Percentiles rank a stretch among this genome's conserved stretches.
Conservation (phyloP, 2,797 vertebrate species). For the Sebastes dallii region DNA sequence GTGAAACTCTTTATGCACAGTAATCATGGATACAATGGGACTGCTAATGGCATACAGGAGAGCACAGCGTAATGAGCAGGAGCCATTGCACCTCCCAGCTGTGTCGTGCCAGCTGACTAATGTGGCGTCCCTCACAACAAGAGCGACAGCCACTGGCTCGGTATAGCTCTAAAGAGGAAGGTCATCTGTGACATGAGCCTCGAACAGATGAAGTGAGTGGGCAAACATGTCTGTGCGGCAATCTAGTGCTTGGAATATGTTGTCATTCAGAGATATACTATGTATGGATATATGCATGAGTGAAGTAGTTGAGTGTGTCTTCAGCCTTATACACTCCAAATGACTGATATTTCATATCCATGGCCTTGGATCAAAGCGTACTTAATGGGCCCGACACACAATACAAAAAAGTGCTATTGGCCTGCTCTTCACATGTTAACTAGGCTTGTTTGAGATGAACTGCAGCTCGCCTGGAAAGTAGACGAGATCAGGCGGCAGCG, state of each 20-base stretch:
- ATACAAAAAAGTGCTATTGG: background rate
- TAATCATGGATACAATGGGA: constrained; percentile 48
- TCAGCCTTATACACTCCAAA: background rate
- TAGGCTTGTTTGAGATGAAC: too few species aligned
- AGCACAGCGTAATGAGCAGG: constrained; percentile 51
- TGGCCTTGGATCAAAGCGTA: background rate
- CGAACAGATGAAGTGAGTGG: constrained; percentile 17
- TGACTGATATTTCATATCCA: background rate
- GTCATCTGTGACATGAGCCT: constrained; percentile 48
- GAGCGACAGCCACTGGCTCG: constrained; percentile 33
- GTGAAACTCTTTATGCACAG: constrained; percentile 35
- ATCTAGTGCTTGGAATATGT: background rate
- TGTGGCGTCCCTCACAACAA: constrained; percentile 56
- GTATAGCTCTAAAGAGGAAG: constrained; percentile 51
- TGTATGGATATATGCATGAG: background rate
- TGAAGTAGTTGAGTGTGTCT: background rate
- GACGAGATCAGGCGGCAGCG: too few species aligned
- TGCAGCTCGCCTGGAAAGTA: too few species aligned
- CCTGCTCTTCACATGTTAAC: background rate
- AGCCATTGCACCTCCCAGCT: constrained; percentile 62
- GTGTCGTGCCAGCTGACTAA: constrained; percentile 68
- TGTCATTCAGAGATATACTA: background rate
- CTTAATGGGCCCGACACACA: too few species aligned
- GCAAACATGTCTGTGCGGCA: constrained; percentile 19
- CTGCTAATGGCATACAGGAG: constrained; percentile 55